These are phyloP conservation scores for Himalopsyche japonica DNA, from an alignment of 2,888 invertebrate species.

Conservation along the genomic window DNA sequence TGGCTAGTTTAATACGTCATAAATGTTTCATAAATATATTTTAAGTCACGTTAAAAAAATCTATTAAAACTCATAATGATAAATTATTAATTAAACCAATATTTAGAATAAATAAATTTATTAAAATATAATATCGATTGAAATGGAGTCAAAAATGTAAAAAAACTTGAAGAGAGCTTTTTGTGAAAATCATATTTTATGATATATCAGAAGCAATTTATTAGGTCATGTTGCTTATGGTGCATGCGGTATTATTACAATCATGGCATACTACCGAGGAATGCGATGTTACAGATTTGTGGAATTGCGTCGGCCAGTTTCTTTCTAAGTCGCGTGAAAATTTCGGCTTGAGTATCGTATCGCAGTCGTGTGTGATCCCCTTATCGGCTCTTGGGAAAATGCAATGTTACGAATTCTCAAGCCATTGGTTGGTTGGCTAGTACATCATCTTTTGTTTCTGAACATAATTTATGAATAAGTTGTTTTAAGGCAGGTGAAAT, in stretches of 20 bases:
- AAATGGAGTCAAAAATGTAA: too few relatives aligned
- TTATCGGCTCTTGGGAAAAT: constrained; percentile 17
- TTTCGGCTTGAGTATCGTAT: background rate
- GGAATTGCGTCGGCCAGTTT: constrained; percentile 10
- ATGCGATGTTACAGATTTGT: constrained; percentile 5
- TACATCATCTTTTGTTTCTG: background rate
- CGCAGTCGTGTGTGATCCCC: constrained; percentile 25
- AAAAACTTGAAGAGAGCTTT: too few relatives aligned
- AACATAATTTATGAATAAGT: background rate
- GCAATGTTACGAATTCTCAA: constrained; percentile 16
- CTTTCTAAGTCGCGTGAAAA: constrained; percentile 15
- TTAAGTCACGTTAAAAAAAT: too few relatives aligned
- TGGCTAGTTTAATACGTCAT: too few relatives aligned
- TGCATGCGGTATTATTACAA: background rate
- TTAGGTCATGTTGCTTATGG: too few relatives aligned
- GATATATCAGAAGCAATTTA: too few relatives aligned
- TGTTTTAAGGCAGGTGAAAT: background rate
- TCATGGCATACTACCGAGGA: background rate
- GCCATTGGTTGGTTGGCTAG: background rate
- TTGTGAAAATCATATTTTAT: too few relatives aligned
- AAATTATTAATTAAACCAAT: too few relatives aligned
- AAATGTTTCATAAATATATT: too few relatives aligned
- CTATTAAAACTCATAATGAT: too few relatives aligned
- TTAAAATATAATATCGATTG: too few relatives aligned
- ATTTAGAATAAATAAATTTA: too few relatives aligned